A percentile compares a stretch with the other conserved stretches of the same genome.
Evolutionary conservation across 2,888 invertebrate genomes (phyloP).

Genomic region (Stenurella melanura): DNA sequence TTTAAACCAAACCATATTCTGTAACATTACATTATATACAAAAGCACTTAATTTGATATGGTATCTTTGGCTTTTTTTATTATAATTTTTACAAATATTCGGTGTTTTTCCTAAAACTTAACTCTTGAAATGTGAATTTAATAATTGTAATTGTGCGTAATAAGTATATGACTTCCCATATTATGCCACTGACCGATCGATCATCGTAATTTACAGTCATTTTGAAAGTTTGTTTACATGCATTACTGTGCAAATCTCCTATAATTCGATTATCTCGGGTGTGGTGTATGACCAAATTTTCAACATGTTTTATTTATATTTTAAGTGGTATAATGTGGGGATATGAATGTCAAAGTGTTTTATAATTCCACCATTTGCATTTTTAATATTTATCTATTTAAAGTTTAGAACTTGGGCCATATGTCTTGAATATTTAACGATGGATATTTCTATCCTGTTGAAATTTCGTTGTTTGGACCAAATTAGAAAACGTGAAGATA

Average conservation of each 20-base stretch:
- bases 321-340: constrained; percentile 7
- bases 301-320: background rate
- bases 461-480: background rate
- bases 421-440: background rate
- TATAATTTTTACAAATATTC: constrained; percentile 18
- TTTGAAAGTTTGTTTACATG: background rate
- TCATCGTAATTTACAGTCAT: no score
- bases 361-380: constrained; percentile 15
- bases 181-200: background rate
- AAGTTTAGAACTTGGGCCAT: background rate
- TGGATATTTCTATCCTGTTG: background rate
- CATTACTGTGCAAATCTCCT: background rate
- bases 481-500: background rate
- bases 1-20: constrained; percentile 38
- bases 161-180: background rate
- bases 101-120: constrained; percentile 22
- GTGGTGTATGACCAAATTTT: background rate
- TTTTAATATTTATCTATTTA: constrained; percentile 9
- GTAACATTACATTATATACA: constrained; percentile 38
- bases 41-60: constrained; percentile 39
- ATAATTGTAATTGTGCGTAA: constrained; percentile 26
- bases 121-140: constrained; percentile 16
- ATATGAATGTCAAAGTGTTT: constrained; percentile 7
- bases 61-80: constrained; percentile 37
- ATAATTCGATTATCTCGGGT: background rate